Evolutionary conservation across 2,113 vertebrate species (phyloP).

Genomic region (Trematomus loennbergii): DNA sequence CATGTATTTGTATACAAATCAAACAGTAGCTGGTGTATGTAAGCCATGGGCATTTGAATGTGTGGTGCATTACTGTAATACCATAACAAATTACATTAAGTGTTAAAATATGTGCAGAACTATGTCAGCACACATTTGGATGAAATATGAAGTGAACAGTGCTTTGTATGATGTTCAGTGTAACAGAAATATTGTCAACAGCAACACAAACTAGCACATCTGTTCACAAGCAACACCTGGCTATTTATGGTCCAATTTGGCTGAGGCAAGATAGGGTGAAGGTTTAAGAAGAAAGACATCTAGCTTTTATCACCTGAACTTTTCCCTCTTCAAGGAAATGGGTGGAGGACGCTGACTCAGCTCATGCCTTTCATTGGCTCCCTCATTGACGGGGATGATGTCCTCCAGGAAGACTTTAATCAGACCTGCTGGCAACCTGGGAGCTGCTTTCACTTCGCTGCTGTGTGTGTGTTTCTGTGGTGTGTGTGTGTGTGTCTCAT

Average conservation of each 20-base stretch:
- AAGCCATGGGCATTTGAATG: neutral
- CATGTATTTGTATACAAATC: constrained; percentile 5
- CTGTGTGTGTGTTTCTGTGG: neutral
- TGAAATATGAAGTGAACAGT: neutral
- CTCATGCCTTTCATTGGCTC: neutral
- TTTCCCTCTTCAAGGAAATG: constrained; percentile 5
- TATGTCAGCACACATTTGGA: neutral
- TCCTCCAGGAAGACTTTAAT: constrained; percentile 45
- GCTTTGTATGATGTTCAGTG: neutral
- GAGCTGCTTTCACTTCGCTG: constrained; percentile 12
- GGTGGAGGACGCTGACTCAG: constrained; percentile 31
- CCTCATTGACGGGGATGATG: constrained; percentile 12
- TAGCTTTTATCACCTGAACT: constrained; percentile 11
- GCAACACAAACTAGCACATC: neutral
- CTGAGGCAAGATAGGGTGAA: neutral
- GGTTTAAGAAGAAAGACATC: neutral
- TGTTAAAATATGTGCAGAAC: neutral
- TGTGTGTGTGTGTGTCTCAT: neutral
- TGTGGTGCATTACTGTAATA: neutral
- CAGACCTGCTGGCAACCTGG: constrained; percentile 29
- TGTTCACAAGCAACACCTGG: neutral
- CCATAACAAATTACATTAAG: too few relatives aligned
- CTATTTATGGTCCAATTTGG: neutral
- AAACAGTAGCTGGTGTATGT: neutral
- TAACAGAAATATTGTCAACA: neutral